phyloP scores from a whole-genome alignment of 2,888 invertebrate species.

The Sylvicola cinctus region DNA sequence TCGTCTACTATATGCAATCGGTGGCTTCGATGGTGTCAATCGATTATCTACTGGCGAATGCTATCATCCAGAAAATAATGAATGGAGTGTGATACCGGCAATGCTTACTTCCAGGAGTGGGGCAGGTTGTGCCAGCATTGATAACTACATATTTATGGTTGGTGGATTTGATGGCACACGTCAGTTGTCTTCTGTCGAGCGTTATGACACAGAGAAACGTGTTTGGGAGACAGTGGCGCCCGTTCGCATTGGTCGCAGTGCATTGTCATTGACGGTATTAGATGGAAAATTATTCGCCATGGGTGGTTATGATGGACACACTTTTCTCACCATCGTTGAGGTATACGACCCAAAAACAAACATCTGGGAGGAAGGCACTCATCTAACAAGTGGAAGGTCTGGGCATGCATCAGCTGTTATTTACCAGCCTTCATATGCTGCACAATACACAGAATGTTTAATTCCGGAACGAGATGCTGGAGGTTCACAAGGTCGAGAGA shows the following conservation, averaged over 20 bases:
- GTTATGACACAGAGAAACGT: slow-evolving; percentile 66
- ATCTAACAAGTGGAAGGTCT: slow-evolving; percentile 67
- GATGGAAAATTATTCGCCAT: slow-evolving; percentile 78
- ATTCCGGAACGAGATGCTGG: too few relatives aligned
- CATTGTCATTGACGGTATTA: slow-evolving; percentile 67
- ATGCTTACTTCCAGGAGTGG: slow-evolving; percentile 68
- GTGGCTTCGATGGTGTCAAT: slow-evolving; percentile 69
- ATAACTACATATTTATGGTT: slow-evolving; percentile 77
- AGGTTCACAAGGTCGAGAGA: too few relatives aligned
- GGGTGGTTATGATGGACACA: slow-evolving; percentile 78
- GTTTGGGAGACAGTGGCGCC: slow-evolving; percentile 57
- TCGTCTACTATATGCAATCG: slow-evolving; percentile 61
- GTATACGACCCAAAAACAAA: slow-evolving; percentile 64
- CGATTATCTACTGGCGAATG: slow-evolving; percentile 67
- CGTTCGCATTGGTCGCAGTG: slow-evolving; percentile 65
- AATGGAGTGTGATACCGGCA: slow-evolving; percentile 62
- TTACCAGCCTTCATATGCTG: slow-evolving; percentile 33
- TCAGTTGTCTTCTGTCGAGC: slow-evolving; percentile 68
- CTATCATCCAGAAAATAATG: slow-evolving; percentile 82
- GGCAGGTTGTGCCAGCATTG: slow-evolving; percentile 32
- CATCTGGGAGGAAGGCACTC: slow-evolving; percentile 54
- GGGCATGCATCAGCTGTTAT: slow-evolving; percentile 86
- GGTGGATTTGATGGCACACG: slow-evolving; percentile 81
- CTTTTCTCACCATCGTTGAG: slow-evolving; percentile 70
- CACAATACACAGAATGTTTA: too few relatives aligned